Evolutionary conservation across 2,888 invertebrate genomes (phyloP), one percentile per base, ranked within the genome.

Genomic region (Tryphoninae sp.): DNA sequence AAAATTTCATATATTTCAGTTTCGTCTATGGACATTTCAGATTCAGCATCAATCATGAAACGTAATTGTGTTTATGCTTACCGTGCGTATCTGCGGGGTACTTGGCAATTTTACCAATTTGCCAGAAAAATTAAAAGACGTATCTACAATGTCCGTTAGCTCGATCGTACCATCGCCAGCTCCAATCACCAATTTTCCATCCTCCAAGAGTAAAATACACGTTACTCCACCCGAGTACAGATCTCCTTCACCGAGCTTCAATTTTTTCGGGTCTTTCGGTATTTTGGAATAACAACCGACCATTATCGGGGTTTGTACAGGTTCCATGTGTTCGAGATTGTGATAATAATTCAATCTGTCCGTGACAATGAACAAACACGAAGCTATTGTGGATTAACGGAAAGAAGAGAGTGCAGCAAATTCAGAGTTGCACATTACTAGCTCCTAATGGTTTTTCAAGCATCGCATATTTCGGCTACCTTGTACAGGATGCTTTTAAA

Each of bases 101-200:
- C 92, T 92, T 0, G 93, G 92, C 23, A 92, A 82, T 86, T 92
- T 93, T 2, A 92, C 88, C n/a, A 87, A 85, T 58, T 68, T 71
- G 19, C 76, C 42, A 8, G 76, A 73, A 69, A 49, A 33, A 49
- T 86, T 85, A 7, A 61, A 65, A 16, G 83, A 16, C 4, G 64
- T 26, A 26, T 84, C 82, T 2, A 87, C n/a, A 64, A 92, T 89
- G 86, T 95, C 94, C 1, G 96, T 94, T 23, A 96, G 84, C 84
- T 97, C 96, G 0, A 98, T 92, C 0, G 95, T 95, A 0, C 98
- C 98, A 91, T 97, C 96, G 0, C 98, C 98, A 2, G 96, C 95
- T 0, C 98, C 98, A 78, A 98, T 94, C 2, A 98, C 91, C 23
- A 97, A 87, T 80, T 94, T 93, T 0, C 94, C 94, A 68, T 94